Evolutionary conservation across 2,888 invertebrate genomes (phyloP), one percentile per base, ranked within the genome.

Genomic region (Ophion obscuratus): DNA sequence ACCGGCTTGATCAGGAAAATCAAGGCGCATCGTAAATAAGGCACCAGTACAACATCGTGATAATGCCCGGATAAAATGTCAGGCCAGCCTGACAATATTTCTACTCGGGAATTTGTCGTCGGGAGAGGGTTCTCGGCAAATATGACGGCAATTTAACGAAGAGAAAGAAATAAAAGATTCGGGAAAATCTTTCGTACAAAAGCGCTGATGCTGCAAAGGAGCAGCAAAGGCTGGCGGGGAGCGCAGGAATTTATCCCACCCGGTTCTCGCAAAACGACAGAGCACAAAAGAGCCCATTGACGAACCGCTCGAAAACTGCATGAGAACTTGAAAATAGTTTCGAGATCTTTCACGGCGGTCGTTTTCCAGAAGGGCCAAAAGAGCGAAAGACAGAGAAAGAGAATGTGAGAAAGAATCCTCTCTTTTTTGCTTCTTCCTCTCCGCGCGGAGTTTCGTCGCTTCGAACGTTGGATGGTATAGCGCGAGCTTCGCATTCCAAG

Each of bases 311-410:
- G 88, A 90, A 89, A 91, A 90, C 88, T 90, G 91, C 88, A 90
- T 87, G 91, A 90, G 92, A 92, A 92, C 91, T 92, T 91, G 91
- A 90, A 90, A 92, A 92, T 92, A 92, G 91, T 92, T 92, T 90
- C 77, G 87, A 87, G 83, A 88, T 84, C 88, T 84, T 87, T 88
- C 66, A 74, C 24, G 74, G 80, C 68, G 77, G 71, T 83, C 86
- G 86, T 75, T 83, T 73, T 71, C 79, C 71, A 81, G 82, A 84
- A 86, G 85, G 87, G 80, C 87, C 83, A 88, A 88, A 85, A 86
- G 82, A 61, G 57, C 57, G 70, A 47, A 20, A 71, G 53, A 53
- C 2, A 53, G 53, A 53, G 53, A 53, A 53, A 17, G 53, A 53
- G 5, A 53, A 62, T 67, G 81, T 40, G 74, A 57, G 64, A 53